Evolutionary conservation across 2,888 invertebrate genomes (phyloP), one percentile per base, ranked within the genome.

Genomic region (Enchytraeus crypticus): DNA sequence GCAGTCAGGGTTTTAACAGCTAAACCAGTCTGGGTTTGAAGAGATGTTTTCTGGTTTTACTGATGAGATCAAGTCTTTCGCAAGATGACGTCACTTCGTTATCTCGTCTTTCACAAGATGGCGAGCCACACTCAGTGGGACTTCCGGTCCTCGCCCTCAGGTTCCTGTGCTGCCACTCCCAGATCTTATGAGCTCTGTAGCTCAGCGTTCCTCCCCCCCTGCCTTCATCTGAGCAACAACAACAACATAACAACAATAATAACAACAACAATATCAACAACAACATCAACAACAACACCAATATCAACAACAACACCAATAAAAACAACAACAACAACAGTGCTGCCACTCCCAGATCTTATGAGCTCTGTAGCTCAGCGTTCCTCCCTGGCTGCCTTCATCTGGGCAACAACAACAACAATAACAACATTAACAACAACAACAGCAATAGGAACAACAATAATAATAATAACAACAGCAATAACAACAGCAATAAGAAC

Each of bases 261-360:
- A n/a, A n/a, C n/a, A n/a, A n/a, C n/a, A n/a, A n/a, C n/a, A n/a
- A n/a, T n/a, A n/a, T n/a, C n/a, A n/a, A n/a, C n/a, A n/a, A n/a
- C n/a, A n/a, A n/a, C n/a, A n/a, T n/a, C n/a, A n/a, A n/a, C n/a
- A n/a, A n/a, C n/a, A n/a, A n/a, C n/a, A n/a, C n/a, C n/a, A n/a
- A n/a, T n/a, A n/a, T n/a, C n/a, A n/a, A n/a, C n/a, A n/a, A n/a
- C n/a, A n/a, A n/a, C n/a, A n/a, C n/a, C n/a, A n/a, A n/a, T n/a
- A n/a, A n/a, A n/a, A n/a, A n/a, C n/a, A n/a, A n/a, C n/a, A n/a
- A n/a, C n/a, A n/a, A n/a, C n/a, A n/a, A n/a, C 54, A 5, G n/a
- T 32, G 27, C 43, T 54, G 54, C 54, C 54, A 54, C 27, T 54
- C 54, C 34, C 33, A 38, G 26, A 54, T 54, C 54, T 54, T 54